Evolutionary conservation across 2,797 vertebrate genomes (phyloP), one percentile per base, ranked within the genome.

Genomic region (Heteromormyrus szaboi): DNA sequence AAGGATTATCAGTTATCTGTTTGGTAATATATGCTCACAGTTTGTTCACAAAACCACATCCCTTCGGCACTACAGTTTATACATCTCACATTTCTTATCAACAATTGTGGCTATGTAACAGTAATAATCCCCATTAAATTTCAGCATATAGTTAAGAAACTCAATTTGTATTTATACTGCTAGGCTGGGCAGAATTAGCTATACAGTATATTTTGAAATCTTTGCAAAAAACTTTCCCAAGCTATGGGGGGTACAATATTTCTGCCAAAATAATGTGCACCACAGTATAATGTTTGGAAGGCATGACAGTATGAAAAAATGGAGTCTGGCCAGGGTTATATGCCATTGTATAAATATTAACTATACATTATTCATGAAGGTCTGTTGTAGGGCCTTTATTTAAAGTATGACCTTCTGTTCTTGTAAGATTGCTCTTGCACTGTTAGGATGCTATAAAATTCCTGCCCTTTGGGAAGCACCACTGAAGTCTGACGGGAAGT

Each of bases 381-480:
- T 44, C 17, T 0, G 17, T 12, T 68, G 9, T 65, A 48, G 22
- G 25, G 33, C 29, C 3, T 37, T 53, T 51, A 51, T 85, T 29
- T 59, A 59, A 56, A 54, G n/a, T 87, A 22, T 44, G 33, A 62
- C 25, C 33, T 87, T 25, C 22, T 76, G 54, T 50, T 85, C 37
- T 54, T 41, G 7, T 53, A 12, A 53, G 44, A 44, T 50, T 65
- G 37, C 22, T 48, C 4, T 90, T 89, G 90, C 33, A 89, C 59
- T 41, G n/a, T 50, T 86, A 97, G 96, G 96, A 2, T 94, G 94
- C 44, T 96, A 90, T 91, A 96, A 95, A 94, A 95, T 96, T 90
- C 98, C 98, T 91, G 97, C 97, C 84, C 95, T 93, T 81, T 92
- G 95, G 95, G 96, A 98, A 41, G 96, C 97, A 90, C 95, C 97